Base-by-base conservation (phyloP, 2,888 invertebrate genomes). In the Gastrophysa polygoni region DNA sequence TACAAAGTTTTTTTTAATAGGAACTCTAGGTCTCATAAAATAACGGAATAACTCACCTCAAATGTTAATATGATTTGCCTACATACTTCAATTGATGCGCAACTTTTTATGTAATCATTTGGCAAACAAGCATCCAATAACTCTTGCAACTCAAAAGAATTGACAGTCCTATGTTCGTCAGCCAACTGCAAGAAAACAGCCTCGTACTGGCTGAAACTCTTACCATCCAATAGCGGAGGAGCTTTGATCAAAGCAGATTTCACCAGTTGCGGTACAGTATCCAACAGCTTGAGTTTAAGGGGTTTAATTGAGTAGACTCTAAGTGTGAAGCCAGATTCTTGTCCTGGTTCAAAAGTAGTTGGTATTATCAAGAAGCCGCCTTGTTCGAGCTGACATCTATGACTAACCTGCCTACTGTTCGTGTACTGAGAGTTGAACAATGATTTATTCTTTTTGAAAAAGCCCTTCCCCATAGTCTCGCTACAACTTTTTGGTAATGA, bases 51-150 rank as follows among this genome's bases (percentile, higher is more conserved):
- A 89, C 90, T 90, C 90, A 93, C 93, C 83, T 95, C 95, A 83
- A 95, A 87, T 6, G 95, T 89, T 1, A 95, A 85, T 17, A 96
- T 91, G 7, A 95, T 93, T 82, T 95, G 95, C 62, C 95, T 85
- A 76, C 96, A 96, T 1, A 96, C 95, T 80, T 95, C 95, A 72
- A 95, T 89, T 14, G 92, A 93, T 1, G 95, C 95, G 80, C 95
- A 95, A 73, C 95, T 95, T 77, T 95, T 96, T 69, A 96, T 95
- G 74, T 95, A 96, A 83, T 96, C 95, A 78, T 96, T 96, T 0
- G 95, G 96, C 60, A 96, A 84, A 80, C 95, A 95, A 1, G 92
- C 93, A 75, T 96, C 95, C 24, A 96, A 81, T 16, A 96, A 82
- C 78, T 96, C 96, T 80, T 95, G 95, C 4, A 96, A 83, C 78